Base-by-base conservation (phyloP, 1,140 invertebrate species). In the silkworm (Bombyx mori) region DNA sequence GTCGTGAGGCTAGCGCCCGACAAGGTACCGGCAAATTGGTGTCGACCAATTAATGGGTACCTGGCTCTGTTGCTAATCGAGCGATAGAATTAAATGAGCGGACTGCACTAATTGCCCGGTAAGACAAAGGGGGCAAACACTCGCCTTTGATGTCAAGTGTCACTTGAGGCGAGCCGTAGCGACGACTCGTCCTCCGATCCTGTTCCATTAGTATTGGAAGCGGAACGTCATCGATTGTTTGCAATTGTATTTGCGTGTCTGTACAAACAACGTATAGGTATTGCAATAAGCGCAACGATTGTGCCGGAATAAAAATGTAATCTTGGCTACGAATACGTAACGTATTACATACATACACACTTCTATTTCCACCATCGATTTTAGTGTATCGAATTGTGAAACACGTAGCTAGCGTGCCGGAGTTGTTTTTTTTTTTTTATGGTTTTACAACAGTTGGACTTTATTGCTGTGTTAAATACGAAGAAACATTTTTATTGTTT, bases 81-180 rank as follows among this genome's bases (percentile, higher is more conserved):
- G 70, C 79, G 77, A 79, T 82, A 79, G 77, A 80, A 84, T 86
- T 86, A 84, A 84, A 82, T 77, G 78, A 82, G 82, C 81, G 77
- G 78, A 77, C 74, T 72, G 75, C 73, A 82, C 79, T 86, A 86
- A 86, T 86, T 86, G 82, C 68, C 79, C 66, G 63, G 76, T 80
- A 84, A 86, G 82, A 84, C 82, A 86, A 86, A 84, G 81, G 79
- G 26, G 75, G 79, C 78, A 82, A 84, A 84, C 82, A 86, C 73
- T 82, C 75, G 73, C 79, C 82, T 86, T 86, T 86, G 82, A 72
- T 63, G 73, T 82, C 80, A 79, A 82, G 82, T 83, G 79, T 75
- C 82, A 83, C 82, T 86, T 61, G 77, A 83, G 73, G 75, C 76
- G 75, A 73, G 68, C 62, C 54, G 68, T 62, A 68, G 64, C 62